phyloP scores from a whole-genome alignment of 1,140 invertebrate genomes.

The Cyclargus thomasi region DNA sequence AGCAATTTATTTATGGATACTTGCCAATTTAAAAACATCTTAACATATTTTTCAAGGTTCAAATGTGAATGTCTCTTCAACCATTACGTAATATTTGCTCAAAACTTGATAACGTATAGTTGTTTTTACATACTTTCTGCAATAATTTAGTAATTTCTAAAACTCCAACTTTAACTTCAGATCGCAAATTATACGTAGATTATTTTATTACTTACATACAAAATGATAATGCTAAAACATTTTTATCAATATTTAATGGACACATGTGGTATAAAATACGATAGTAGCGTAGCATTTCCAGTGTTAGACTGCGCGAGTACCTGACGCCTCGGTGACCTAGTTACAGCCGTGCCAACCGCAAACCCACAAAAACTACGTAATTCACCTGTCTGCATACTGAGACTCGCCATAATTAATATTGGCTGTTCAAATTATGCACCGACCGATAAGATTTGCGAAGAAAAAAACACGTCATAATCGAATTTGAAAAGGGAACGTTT shows the following conservation, averaged over 20 bases:
- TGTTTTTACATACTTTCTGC: no score
- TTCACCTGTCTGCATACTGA: slow-evolving; percentile 17
- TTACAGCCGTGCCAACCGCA: slow-evolving; percentile 21
- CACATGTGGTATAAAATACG: background rate
- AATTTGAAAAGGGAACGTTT: background rate
- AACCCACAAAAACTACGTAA: slow-evolving; percentile 18
- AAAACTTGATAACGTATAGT: background rate
- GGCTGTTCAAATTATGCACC: background rate
- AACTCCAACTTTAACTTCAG: no score
- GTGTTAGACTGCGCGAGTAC: slow-evolving; percentile 18
- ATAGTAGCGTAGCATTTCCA: slow-evolving; percentile 13
- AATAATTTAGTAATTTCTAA: no score
- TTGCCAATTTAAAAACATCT: slow-evolving; percentile 1
- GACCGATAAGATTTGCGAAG: background rate
- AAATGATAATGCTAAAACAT: no score
- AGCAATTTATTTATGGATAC: slow-evolving; percentile 3
- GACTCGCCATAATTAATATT: background rate
- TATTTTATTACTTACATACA: no score
- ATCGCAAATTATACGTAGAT: no score
- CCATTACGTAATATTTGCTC: background rate
- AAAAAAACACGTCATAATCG: background rate
- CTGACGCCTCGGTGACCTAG: slow-evolving; percentile 20
- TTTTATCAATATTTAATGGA: no score
- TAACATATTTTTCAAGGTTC: background rate
- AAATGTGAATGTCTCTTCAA: background rate